phyloP scores from a whole-genome alignment of 2,113 vertebrate genomes.

The Diglossa brunneiventris region DNA sequence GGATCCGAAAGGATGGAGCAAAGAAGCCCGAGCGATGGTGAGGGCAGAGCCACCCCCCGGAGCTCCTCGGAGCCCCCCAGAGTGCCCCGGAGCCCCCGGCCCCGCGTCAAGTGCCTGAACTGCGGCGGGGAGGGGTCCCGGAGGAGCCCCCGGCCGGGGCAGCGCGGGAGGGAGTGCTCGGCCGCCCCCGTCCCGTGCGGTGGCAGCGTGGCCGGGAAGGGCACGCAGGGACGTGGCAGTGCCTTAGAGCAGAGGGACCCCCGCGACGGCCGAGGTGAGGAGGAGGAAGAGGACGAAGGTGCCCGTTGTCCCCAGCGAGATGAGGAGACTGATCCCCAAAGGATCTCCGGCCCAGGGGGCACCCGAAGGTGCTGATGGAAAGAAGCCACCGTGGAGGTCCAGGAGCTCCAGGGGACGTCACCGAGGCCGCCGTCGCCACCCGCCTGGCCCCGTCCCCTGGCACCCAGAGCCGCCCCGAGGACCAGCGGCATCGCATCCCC shows the following conservation, averaged over 20 bases:
- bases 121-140: neutral
- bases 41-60: neutral
- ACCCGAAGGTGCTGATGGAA: neutral
- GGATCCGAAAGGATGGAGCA: neutral
- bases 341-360: neutral
- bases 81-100: neutral
- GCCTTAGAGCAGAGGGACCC: constrained; percentile 66
- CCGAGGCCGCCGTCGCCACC: neutral
- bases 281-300: neutral
- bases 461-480: neutral
- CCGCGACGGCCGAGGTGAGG: neutral
- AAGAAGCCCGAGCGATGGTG: neutral
- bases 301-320: neutral
- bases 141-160: neutral
- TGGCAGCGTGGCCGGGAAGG: neutral
- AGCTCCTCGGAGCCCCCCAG: neutral
- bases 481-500: neutral
- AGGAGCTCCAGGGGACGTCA: neutral
- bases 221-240: constrained; percentile 34
- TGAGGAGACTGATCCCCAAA: neutral
- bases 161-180: neutral
- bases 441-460: neutral
- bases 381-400: neutral
- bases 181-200: neutral
- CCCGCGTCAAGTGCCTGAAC: constrained; percentile 61